These are phyloP conservation scores for Hipparchia sbordonii DNA, from an alignment of 2,888 invertebrate species.

Conservation along the genomic window DNA sequence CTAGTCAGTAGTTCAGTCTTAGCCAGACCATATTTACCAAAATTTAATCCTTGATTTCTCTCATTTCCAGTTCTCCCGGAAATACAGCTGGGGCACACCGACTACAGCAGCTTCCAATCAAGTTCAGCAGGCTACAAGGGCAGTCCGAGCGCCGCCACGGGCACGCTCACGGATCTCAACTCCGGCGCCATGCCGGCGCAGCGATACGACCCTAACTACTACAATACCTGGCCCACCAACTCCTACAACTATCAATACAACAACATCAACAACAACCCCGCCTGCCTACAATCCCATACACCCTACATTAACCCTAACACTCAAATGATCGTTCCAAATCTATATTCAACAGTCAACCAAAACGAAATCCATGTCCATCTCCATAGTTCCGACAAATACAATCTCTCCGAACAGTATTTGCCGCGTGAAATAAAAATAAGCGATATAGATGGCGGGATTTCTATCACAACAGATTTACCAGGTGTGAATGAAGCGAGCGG, in stretches of 20 bases:
- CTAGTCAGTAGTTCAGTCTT: too few relatives aligned
- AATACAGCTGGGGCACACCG: slow-evolving; percentile 72
- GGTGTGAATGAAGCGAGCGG: slow-evolving; percentile 75
- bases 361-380: slow-evolving; percentile 93
- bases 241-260: slow-evolving; percentile 88
- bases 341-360: slow-evolving; percentile 93
- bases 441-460: slow-evolving; percentile 82
- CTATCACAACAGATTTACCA: slow-evolving; percentile 77
- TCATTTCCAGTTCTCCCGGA: slow-evolving; percentile 79
- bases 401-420: slow-evolving; percentile 84
- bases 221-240: slow-evolving; percentile 84
- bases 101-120: slow-evolving; percentile 72
- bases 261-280: slow-evolving; percentile 80
- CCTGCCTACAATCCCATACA: slow-evolving; percentile 81
- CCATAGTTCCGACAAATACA: slow-evolving; percentile 86
- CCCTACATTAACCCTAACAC: slow-evolving; percentile 84
- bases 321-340: slow-evolving; percentile 89
- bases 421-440: slow-evolving; percentile 84
- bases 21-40: too few relatives aligned
- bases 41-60: background rate
- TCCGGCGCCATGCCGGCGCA: slow-evolving; percentile 61
- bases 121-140: slow-evolving; percentile 67
- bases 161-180: slow-evolving; percentile 76
- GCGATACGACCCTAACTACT: slow-evolving; percentile 81
- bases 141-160: slow-evolving; percentile 63